Conservation (phyloP, 2,797 vertebrate genomes). For the Mallotus villosus region DNA sequence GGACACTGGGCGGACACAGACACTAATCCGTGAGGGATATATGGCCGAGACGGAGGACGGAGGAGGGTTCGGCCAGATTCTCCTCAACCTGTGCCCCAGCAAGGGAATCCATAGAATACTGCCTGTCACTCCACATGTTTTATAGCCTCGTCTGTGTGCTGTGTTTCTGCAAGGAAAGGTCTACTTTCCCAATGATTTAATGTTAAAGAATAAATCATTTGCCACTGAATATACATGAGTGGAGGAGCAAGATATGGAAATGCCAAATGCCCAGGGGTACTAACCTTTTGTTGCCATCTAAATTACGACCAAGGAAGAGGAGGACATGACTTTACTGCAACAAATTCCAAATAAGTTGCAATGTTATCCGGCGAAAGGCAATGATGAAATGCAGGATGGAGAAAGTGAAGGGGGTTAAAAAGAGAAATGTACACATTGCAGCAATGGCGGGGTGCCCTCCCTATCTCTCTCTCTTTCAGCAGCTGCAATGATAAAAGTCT, state of each 20-base stretch:
- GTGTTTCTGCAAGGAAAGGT: conserved; percentile 13
- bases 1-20: conserved; percentile 52
- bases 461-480: conserved; percentile 53
- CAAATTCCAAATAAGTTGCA: conserved; percentile 55
- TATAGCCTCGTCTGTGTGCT: conserved; percentile 13
- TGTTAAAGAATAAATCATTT: conserved; percentile 60
- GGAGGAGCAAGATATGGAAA: conserved; percentile 64
- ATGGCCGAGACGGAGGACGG: conserved; percentile 50
- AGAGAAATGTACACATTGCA: conserved; percentile 52
- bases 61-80: conserved; percentile 55
- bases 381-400: conserved; percentile 48
- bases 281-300: conserved; percentile 73
- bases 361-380: conserved; percentile 51
- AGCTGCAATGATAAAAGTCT: conserved; percentile 82
- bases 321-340: conserved; percentile 58
- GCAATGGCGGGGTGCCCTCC: conserved; percentile 49
- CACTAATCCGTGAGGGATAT: conserved; percentile 65
- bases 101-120: conserved; percentile 33
- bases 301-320: conserved; percentile 56
- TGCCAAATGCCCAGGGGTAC: conserved; percentile 66
- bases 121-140: conserved; percentile 31
- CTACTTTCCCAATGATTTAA: conserved; percentile 55
- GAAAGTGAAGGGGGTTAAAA: conserved; percentile 69
- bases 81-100: conserved; percentile 60
- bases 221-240: conserved; percentile 67